These are phyloP conservation scores for Zosterops hypoxanthus DNA, from an alignment of 2,113 vertebrate species.

Conservation along the genomic window DNA sequence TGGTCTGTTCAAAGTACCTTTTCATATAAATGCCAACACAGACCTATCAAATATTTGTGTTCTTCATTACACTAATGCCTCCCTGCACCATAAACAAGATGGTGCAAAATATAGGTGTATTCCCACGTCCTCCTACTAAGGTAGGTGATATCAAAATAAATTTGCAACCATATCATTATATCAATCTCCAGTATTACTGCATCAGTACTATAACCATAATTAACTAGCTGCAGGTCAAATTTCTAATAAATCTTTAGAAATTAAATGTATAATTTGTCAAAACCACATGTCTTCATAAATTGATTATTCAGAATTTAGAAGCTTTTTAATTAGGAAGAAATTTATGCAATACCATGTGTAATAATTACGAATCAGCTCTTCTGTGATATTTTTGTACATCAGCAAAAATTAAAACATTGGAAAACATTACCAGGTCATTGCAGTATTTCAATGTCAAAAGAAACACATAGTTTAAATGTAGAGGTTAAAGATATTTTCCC, in stretches of 20 bases:
- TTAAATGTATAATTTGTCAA: conserved; percentile 81
- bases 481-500: conserved; percentile 75
- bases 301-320: conserved; percentile 84
- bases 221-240: conserved; percentile 75
- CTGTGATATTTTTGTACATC: conserved; percentile 76
- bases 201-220: conserved; percentile 73
- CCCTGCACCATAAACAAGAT: conserved; percentile 61
- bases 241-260: conserved; percentile 81
- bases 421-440: conserved; percentile 77
- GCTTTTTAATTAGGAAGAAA: conserved; percentile 84
- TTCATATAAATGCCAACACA: conserved; percentile 41
- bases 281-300: conserved; percentile 78
- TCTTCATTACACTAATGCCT: conserved; percentile 74
- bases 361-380: conserved; percentile 81
- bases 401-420: conserved; percentile 81
- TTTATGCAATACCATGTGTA: conserved; percentile 78
- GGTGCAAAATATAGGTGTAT: conserved; percentile 56
- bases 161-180: conserved; percentile 63
- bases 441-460: conserved; percentile 78
- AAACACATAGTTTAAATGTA: conserved; percentile 70
- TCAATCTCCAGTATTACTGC: conserved; percentile 69
- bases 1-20: conserved; percentile 43
- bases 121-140: conserved; percentile 58
- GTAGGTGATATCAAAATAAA: conserved; percentile 66
- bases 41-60: conserved; percentile 51